These are phyloP conservation scores for Siderastrea siderea DNA, from an alignment of 92 coral and sea anemone genomes.

Conservation along the genomic window DNA sequence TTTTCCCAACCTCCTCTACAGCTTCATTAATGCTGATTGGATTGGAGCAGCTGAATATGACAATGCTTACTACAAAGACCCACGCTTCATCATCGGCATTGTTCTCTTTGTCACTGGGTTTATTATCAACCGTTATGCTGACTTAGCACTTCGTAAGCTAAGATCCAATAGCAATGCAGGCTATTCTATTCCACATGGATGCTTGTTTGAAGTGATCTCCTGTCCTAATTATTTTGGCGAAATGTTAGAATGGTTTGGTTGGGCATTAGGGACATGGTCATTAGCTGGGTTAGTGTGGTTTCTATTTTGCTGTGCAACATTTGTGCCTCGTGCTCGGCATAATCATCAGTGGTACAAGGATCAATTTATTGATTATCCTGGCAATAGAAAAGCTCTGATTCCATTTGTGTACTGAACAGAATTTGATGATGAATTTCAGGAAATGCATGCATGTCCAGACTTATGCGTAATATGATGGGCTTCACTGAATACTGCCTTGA, in stretches of 20 bases:
- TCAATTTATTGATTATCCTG: slow-evolving; percentile 64
- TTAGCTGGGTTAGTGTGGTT: slow-evolving; percentile 70
- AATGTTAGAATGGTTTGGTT: slow-evolving; percentile 77
- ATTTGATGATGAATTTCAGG: background rate
- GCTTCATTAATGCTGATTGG: slow-evolving; percentile 77
- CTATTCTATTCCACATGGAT: slow-evolving; percentile 58
- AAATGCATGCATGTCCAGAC: background rate
- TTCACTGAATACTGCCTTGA: no score
- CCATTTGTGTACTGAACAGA: slow-evolving; percentile 59
- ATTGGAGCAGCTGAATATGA: slow-evolving; percentile 54
- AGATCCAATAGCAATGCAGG: slow-evolving; percentile 36
- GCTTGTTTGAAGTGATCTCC: slow-evolving; percentile 51
- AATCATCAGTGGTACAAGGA: slow-evolving; percentile 65
- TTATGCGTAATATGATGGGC: no score
- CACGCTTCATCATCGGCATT: slow-evolving; percentile 68
- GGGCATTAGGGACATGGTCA: slow-evolving; percentile 76
- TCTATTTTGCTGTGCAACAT: slow-evolving; percentile 68
- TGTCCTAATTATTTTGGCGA: slow-evolving; percentile 80
- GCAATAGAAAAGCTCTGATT: slow-evolving; percentile 56
- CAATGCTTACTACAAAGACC: slow-evolving; percentile 59
- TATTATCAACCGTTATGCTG: slow-evolving; percentile 67
- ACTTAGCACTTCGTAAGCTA: slow-evolving; percentile 48
- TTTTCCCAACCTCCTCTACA: slow-evolving; percentile 64
- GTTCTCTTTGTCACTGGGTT: slow-evolving; percentile 64
- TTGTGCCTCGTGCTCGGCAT: slow-evolving; percentile 72